phyloP scores from a whole-genome alignment of 2,888 invertebrate genomes.

The Lasioglossum zephyrum region DNA sequence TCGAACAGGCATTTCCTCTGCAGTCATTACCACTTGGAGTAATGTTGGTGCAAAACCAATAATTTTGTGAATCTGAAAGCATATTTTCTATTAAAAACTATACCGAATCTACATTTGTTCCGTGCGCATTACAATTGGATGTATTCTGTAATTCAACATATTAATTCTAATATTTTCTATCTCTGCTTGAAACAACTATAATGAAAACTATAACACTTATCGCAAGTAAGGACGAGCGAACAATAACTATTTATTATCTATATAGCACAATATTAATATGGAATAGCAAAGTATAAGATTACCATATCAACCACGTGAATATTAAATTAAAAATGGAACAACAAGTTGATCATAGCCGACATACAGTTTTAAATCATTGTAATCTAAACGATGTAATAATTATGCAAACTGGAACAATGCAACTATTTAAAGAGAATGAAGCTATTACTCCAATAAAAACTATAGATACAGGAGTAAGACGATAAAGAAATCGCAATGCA shows the following conservation, averaged over 20 bases:
- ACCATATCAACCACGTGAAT: not conserved
- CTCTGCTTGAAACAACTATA: not conserved
- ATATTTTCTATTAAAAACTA: conserved; percentile 4
- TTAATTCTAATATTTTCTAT: not conserved
- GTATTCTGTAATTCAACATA: not conserved
- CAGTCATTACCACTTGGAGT: conserved; percentile 96
- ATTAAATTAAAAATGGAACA: not conserved
- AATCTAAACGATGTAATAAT: conserved; percentile 3
- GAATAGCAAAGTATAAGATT: not conserved
- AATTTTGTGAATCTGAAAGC: conserved; percentile 93
- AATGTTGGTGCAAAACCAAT: conserved; percentile 98
- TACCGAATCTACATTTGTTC: not conserved
- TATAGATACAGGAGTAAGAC: not conserved
- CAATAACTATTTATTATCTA: not conserved
- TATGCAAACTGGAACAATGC: conserved; percentile 24
- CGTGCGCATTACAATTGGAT: not conserved
- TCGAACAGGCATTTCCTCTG: conserved; percentile 94
- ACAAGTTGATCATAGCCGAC: too few relatives aligned
- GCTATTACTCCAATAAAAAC: not conserved
- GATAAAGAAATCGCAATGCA: not conserved
- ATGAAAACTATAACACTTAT: not conserved
- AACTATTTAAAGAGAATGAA: not conserved
- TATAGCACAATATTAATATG: not conserved
- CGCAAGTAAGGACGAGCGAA: not conserved
- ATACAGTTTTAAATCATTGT: too few relatives aligned